phyloP scores from a whole-genome alignment of 2,113 vertebrate genomes.

The Cathartes aura region DNA sequence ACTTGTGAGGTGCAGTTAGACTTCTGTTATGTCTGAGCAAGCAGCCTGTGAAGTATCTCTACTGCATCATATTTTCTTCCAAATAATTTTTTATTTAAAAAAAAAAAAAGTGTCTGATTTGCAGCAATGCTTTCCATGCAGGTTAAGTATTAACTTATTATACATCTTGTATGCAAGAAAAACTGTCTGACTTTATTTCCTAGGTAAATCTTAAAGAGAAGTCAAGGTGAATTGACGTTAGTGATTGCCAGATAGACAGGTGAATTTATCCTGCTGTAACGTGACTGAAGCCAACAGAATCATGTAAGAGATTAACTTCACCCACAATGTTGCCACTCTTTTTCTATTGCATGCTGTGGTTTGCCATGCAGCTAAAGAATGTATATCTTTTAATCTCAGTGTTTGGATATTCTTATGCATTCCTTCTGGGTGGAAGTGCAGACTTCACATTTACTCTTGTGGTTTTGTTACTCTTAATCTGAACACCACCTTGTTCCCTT shows the following conservation, averaged over 20 bases:
- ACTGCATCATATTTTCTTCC: background rate
- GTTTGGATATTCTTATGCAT: background rate
- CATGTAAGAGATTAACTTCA: background rate
- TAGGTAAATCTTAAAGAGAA: background rate
- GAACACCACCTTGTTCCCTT: background rate
- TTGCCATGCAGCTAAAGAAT: background rate
- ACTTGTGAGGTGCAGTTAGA: background rate
- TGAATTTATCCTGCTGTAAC: background rate
- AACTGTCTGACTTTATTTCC: background rate
- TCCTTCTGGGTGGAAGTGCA: background rate
- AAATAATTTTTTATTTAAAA: background rate
- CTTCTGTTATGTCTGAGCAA: background rate
- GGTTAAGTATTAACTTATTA: background rate
- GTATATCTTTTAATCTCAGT: background rate
- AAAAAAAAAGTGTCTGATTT: background rate
- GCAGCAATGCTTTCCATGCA: background rate
- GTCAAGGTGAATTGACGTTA: background rate
- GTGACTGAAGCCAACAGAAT: background rate
- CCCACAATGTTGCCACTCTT: background rate
- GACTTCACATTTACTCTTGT: background rate
- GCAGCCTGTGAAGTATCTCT: background rate
- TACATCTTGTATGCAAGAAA: background rate
- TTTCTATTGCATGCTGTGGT: background rate
- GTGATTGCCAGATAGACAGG: rapidly evolving
- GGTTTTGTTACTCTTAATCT: background rate